Conservation (phyloP, 1,140 invertebrate species). For the Pogonomyrmex barbatus region DNA sequence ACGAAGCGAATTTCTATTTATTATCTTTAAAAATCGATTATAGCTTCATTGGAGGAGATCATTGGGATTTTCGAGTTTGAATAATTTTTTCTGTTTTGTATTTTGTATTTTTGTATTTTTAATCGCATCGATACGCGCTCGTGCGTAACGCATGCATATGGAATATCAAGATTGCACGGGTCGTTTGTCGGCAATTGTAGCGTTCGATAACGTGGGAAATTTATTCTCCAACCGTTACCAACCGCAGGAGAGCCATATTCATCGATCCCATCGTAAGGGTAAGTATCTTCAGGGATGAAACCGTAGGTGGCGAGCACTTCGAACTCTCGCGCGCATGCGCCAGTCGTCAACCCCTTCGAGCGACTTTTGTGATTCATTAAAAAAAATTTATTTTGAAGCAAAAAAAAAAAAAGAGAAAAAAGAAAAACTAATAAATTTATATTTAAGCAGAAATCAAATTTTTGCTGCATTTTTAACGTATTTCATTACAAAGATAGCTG, state of each 20-base stretch:
- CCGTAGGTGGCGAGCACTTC: conserved; percentile 63
- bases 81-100: conserved; percentile 1
- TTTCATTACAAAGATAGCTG: neutral
- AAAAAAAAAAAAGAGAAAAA: neutral
- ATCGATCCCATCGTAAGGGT: conserved; percentile 41
- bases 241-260: neutral
- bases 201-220: conserved; percentile 27
- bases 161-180: neutral
- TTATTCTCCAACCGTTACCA: conserved; percentile 34
- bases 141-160: neutral
- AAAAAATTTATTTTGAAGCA: neutral
- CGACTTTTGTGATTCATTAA: neutral
- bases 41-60: neutral
- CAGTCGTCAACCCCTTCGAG: neutral
- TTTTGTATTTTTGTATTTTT: no score
- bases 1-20: neutral
- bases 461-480: neutral
- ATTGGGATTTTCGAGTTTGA: neutral
- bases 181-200: neutral
- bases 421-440: neutral
- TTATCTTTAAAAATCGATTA: neutral
- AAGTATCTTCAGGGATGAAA: conserved; percentile 49
- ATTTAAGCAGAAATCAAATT: neutral
- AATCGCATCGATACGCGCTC: neutral
- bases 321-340: conserved; percentile 45